A percentile compares a stretch with the other conserved stretches of the same genome.
Evolutionary conservation across 2,888 invertebrate species (phyloP).

Genomic region (Lottia gigantea): DNA sequence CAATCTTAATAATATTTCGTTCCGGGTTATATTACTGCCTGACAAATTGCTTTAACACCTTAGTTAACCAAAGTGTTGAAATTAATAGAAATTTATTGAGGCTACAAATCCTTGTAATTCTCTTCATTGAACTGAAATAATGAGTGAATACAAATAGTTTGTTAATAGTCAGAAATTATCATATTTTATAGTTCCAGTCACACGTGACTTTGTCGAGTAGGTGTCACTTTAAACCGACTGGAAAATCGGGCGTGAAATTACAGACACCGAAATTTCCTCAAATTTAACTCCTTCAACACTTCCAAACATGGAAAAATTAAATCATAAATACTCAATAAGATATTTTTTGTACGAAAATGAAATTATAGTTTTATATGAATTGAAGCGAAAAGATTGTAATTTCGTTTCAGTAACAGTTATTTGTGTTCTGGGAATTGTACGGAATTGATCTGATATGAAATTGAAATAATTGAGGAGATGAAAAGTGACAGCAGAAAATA

Average conservation of each 20-base stretch:
- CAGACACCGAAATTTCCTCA: too few relatives aligned
- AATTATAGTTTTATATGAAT: conserved; percentile 1
- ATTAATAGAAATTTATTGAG: conserved; percentile 1
- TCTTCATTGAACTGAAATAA: conserved; percentile 2
- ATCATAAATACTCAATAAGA: neutral
- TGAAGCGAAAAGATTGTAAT: conserved; percentile 4
- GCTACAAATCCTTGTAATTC: neutral
- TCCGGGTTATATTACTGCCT: too few relatives aligned
- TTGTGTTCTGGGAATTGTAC: neutral
- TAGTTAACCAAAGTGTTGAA: neutral
- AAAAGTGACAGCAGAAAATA: neutral
- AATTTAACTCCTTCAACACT: too few relatives aligned
- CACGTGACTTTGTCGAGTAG: neutral
- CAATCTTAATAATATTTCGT: too few relatives aligned
- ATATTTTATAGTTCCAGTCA: neutral
- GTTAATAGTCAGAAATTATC: neutral
- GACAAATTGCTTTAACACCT: conserved; percentile 5
- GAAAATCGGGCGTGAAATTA: too few relatives aligned
- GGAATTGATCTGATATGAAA: neutral
- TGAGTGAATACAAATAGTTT: neutral
- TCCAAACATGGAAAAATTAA: neutral
- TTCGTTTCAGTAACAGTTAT: neutral
- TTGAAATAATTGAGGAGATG: conserved; percentile 4
- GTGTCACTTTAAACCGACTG: neutral
- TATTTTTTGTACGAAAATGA: neutral